These are phyloP conservation scores for Leucosticte australis DNA, from an alignment of 2,113 vertebrate species.

Conservation along the genomic window DNA sequence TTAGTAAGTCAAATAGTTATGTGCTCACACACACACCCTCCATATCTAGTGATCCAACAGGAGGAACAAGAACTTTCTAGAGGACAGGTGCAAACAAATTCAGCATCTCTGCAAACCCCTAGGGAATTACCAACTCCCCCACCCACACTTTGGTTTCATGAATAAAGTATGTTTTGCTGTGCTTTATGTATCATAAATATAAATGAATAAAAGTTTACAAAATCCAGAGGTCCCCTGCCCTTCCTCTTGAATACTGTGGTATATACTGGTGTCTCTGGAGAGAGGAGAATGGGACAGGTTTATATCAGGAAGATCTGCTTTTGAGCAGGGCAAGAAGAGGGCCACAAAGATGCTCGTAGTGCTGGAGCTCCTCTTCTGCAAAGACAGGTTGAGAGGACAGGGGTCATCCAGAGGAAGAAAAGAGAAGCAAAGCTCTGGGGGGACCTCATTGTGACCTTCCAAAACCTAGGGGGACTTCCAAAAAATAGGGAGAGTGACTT, in stretches of 20 bases:
- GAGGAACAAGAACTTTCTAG: neutral
- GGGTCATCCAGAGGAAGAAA: neutral
- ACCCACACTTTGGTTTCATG: neutral
- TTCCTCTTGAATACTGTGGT: neutral
- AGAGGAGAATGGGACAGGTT: neutral
- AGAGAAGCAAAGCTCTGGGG: neutral
- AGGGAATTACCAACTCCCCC: neutral
- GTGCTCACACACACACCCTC: fast-evolving
- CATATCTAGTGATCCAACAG: neutral
- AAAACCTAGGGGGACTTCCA: neutral
- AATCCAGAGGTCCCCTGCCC: fast-evolving
- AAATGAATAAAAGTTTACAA: neutral
- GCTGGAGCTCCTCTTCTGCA: neutral
- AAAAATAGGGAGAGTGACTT: neutral
- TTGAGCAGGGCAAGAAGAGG: neutral
- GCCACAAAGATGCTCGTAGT: fast-evolving
- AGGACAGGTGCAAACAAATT: neutral
- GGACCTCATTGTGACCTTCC: neutral
- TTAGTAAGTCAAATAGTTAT: neutral
- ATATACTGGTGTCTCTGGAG: neutral
- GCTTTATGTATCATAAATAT: neutral
- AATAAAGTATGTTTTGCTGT: neutral
- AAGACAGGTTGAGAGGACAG: neutral
- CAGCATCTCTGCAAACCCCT: neutral
- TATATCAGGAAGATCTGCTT: neutral